Evolutionary conservation across 2,888 invertebrate genomes (phyloP).

Genomic region (Dryomyza anilis): DNA sequence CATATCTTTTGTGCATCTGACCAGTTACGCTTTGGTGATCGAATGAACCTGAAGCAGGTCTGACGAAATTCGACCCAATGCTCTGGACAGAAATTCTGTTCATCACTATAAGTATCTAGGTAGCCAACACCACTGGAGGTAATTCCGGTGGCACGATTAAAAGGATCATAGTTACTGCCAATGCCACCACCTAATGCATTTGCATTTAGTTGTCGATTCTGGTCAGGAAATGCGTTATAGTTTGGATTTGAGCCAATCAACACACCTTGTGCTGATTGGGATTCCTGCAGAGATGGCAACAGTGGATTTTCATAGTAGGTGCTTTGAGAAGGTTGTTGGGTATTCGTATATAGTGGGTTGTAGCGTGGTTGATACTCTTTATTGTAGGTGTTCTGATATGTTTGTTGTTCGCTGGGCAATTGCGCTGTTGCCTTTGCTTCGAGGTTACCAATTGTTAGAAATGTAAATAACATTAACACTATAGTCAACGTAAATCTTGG

Average conservation of each 20-base stretch:
- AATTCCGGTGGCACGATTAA: slow-evolving; percentile 41
- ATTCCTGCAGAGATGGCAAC: slow-evolving; percentile 43
- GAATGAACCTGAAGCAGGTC: slow-evolving; percentile 88
- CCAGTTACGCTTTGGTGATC: slow-evolving; percentile 80
- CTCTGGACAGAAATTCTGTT: slow-evolving; percentile 72
- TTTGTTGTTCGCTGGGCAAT: slow-evolving; percentile 35
- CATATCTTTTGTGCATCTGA: slow-evolving; percentile 85
- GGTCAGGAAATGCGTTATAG: slow-evolving; percentile 40
- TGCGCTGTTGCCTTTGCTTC: slow-evolving; percentile 32
- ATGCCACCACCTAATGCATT: slow-evolving; percentile 35
- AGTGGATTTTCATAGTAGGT: slow-evolving; percentile 51
- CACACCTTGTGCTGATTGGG: slow-evolving; percentile 36
- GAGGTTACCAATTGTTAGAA: no score
- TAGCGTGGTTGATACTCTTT: slow-evolving; percentile 56
- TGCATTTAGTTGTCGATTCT: slow-evolving; percentile 35
- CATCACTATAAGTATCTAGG: slow-evolving; percentile 52
- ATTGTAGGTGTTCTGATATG: slow-evolving; percentile 49
- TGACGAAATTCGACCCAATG: slow-evolving; percentile 84
- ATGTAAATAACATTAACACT: no score
- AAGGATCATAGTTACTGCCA: slow-evolving; percentile 49
- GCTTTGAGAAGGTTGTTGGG: slow-evolving; percentile 43
- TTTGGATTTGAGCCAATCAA: slow-evolving; percentile 26
- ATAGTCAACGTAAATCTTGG: no score
- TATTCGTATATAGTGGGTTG: slow-evolving; percentile 51
- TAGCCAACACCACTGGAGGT: slow-evolving; percentile 37